These are phyloP conservation scores for Onychostoma macrolepis DNA, from an alignment of 2,113 vertebrate species.

Conservation along the genomic window DNA sequence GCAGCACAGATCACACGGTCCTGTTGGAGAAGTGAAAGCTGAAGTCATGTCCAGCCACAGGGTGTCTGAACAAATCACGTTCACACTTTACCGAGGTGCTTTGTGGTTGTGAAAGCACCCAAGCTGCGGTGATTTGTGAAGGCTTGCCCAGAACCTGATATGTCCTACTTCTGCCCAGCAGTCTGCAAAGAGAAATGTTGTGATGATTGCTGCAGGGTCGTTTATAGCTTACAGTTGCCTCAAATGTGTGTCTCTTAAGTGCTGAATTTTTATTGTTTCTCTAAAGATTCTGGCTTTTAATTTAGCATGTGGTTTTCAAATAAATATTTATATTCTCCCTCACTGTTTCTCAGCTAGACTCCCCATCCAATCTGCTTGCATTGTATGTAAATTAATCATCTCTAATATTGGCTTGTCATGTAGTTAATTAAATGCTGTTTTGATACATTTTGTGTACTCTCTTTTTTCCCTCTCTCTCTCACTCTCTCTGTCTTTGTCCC, in stretches of 20 bases:
- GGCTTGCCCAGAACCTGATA: slow-evolving; percentile 20
- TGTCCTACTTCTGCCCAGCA: not conserved
- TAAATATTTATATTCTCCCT: slow-evolving; percentile 11
- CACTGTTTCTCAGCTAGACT: slow-evolving; percentile 27
- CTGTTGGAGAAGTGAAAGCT: slow-evolving; percentile 14
- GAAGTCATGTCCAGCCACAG: slow-evolving; percentile 9
- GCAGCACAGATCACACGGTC: slow-evolving; percentile 1
- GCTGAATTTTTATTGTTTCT: not conserved
- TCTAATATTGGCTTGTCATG: slow-evolving; percentile 38
- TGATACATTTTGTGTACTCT: slow-evolving; percentile 35
- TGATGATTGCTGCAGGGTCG: slow-evolving; percentile 7
- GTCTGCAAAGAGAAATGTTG: slow-evolving; percentile 3
- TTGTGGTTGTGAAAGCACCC: slow-evolving; percentile 25
- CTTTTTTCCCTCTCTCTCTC: not conserved
- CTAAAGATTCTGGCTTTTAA: not conserved
- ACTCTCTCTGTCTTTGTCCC: slow-evolving; percentile 25
- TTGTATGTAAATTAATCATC: slow-evolving; percentile 46
- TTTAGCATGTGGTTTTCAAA: slow-evolving; percentile 27
- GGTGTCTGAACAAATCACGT: slow-evolving; percentile 45
- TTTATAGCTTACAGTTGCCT: not conserved
- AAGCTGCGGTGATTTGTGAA: slow-evolving; percentile 11
- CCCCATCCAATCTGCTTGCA: slow-evolving; percentile 24
- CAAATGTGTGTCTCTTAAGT: not conserved
- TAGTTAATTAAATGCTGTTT: slow-evolving; percentile 47
- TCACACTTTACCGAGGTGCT: slow-evolving; percentile 36